Evolutionary conservation across 1,140 invertebrate genomes (phyloP).

Genomic region (Achatina immaculata): DNA sequence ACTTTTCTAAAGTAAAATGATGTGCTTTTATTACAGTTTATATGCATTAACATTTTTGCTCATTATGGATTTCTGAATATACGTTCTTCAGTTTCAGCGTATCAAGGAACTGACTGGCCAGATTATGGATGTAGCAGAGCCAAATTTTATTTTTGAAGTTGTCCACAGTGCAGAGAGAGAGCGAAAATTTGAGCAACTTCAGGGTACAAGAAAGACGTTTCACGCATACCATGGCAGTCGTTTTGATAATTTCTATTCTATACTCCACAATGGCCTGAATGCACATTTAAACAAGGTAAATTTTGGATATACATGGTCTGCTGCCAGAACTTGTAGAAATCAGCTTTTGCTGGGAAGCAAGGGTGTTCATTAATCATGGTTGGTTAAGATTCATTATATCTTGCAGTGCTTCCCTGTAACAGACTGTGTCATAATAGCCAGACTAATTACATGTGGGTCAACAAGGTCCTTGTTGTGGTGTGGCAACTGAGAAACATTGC

Average conservation of each 20-base stretch:
- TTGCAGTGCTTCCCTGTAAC: neutral
- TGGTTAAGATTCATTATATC: neutral
- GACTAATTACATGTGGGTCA: too few relatives aligned
- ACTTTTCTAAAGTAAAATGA: too few relatives aligned
- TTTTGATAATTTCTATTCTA: conserved; percentile 86
- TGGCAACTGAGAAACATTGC: too few relatives aligned
- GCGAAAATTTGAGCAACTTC: conserved; percentile 60
- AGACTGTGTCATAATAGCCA: too few relatives aligned
- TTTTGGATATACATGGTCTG: too few relatives aligned
- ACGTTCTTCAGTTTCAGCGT: conserved; percentile 57
- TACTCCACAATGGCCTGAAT: conserved; percentile 83
- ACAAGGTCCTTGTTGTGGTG: too few relatives aligned
- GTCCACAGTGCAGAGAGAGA: conserved; percentile 52
- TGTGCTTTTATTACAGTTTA: too few relatives aligned
- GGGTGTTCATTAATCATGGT: neutral
- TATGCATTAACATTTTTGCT: too few relatives aligned
- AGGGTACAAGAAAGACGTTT: conserved; percentile 76
- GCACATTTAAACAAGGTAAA: conserved; percentile 82
- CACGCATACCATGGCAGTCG: conserved; percentile 83
- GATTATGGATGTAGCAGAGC: conserved; percentile 55
- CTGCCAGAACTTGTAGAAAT: too few relatives aligned
- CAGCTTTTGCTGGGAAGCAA: too few relatives aligned
- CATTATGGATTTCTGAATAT: too few relatives aligned
- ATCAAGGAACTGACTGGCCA: conserved; percentile 70
- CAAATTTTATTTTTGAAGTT: conserved; percentile 69